Conservation (phyloP, 2,113 vertebrate genomes). For the Peromyscus polionotus region DNA sequence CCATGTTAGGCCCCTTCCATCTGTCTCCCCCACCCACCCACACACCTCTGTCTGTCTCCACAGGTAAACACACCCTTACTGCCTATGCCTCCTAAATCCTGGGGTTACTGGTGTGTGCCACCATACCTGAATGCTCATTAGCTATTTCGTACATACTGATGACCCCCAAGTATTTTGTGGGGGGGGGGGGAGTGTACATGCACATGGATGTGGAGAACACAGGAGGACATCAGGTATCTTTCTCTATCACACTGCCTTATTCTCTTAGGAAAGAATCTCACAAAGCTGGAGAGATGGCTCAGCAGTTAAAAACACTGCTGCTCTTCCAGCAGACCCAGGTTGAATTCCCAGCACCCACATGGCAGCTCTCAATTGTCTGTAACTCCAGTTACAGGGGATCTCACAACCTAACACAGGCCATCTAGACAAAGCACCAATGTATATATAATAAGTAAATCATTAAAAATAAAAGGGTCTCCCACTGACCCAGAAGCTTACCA, state of each 20-base stretch:
- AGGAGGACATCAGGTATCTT: neutral
- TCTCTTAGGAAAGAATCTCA: neutral
- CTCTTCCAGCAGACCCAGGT: neutral
- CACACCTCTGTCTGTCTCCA: neutral
- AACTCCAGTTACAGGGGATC: neutral
- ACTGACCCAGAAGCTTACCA: neutral
- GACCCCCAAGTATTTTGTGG: neutral
- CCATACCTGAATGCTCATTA: neutral
- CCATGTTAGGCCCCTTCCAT: neutral
- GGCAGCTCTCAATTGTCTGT: neutral
- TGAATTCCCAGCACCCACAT: neutral
- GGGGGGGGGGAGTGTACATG: neutral
- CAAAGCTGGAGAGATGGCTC: neutral
- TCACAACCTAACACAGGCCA: neutral
- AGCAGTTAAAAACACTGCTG: neutral
- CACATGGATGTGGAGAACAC: neutral
- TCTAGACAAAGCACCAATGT: neutral
- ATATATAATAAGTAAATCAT: neutral
- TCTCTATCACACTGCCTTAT: neutral
- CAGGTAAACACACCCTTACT: neutral
- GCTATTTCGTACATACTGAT: neutral
- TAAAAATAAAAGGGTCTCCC: neutral
- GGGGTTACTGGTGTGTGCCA: neutral
- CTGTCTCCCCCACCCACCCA: neutral
- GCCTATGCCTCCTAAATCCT: neutral